A percentile compares a stretch with the other conserved stretches of the same genome.
phyloP scores from a whole-genome alignment of 2,113 vertebrate species.

The Heteronetta atricapilla region DNA sequence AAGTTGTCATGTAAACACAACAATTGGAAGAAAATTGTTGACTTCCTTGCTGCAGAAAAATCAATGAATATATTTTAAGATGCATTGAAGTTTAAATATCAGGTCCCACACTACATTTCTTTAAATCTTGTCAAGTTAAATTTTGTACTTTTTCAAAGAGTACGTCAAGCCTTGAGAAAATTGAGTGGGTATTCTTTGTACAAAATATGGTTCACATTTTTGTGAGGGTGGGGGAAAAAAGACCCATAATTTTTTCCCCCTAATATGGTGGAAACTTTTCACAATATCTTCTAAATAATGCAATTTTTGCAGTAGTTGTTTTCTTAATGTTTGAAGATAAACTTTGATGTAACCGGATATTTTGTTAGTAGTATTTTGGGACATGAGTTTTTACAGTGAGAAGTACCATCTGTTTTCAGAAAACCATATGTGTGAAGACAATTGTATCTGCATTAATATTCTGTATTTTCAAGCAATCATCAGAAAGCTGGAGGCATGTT shows the following conservation, averaged over 20 bases:
- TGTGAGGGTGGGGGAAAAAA: background rate
- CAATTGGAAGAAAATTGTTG: background rate
- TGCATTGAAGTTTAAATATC: background rate
- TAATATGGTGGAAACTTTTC: background rate
- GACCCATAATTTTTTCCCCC: background rate
- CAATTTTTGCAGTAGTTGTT: background rate
- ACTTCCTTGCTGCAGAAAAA: background rate
- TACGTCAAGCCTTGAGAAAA: background rate
- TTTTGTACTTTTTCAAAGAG: background rate
- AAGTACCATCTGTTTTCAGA: background rate
- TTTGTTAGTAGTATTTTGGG: background rate
- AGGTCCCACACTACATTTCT: background rate
- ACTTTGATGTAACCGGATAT: background rate
- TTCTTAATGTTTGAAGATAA: background rate
- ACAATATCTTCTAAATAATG: background rate
- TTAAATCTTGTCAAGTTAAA: background rate
- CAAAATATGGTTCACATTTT: background rate
- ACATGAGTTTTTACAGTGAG: background rate
- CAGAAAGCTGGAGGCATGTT: background rate
- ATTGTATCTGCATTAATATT: background rate
- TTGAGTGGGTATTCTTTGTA: background rate
- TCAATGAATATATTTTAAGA: background rate
- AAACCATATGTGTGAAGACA: background rate
- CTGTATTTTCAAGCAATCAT: background rate
- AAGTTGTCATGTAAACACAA: background rate